Evolutionary conservation across 1,140 invertebrate genomes (phyloP), one percentile per base, ranked within the genome.

Genomic region (Drosophila pruinosa): DNA sequence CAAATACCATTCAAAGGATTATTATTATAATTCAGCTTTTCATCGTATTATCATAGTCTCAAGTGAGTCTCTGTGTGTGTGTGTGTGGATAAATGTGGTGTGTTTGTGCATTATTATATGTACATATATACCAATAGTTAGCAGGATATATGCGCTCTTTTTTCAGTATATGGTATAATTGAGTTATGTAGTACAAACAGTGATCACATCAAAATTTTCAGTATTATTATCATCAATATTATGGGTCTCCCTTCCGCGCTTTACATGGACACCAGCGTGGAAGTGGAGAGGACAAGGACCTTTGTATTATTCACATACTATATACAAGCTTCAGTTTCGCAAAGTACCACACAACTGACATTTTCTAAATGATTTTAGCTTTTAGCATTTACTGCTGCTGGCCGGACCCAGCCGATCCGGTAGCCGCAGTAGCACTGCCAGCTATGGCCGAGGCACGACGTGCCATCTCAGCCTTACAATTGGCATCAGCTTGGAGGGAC

Each of bases 361-460:
- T n/a, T n/a, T n/a, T n/a, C n/a, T n/a, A n/a, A n/a, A n/a, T n/a
- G n/a, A n/a, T n/a, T n/a, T n/a, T n/a, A n/a, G n/a, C n/a, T 7
- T 12, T n/a, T 15, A 5, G 3, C 3, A 10, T 45, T 67, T 79
- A 75, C 17, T 71, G 59, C 1, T 48, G 61, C 10, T 34, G 34
- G 43, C 53, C 54, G 38, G 34, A 17, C 0, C 10, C 34, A 2
- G n/a, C n/a, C n/a, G 34, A 28, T 34, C 78, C 65, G 7, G n/a
- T n/a, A n/a, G n/a, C n/a, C n/a, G n/a, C n/a, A n/a, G n/a, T n/a
- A n/a, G n/a, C n/a, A n/a, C n/a, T n/a, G n/a, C n/a, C n/a, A n/a
- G 70, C 47, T n/a, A 36, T 47, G 0, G 81, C 77, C 3, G 81
- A 86, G 1, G 81, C 81, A 0, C 80, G 76, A 3, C 80, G 21